Percentiles rank a stretch among this genome's conserved stretches.
These are phyloP conservation scores for Drosophila lacteicornis DNA, from an alignment of 1,140 invertebrate species.

Conservation along the genomic window DNA sequence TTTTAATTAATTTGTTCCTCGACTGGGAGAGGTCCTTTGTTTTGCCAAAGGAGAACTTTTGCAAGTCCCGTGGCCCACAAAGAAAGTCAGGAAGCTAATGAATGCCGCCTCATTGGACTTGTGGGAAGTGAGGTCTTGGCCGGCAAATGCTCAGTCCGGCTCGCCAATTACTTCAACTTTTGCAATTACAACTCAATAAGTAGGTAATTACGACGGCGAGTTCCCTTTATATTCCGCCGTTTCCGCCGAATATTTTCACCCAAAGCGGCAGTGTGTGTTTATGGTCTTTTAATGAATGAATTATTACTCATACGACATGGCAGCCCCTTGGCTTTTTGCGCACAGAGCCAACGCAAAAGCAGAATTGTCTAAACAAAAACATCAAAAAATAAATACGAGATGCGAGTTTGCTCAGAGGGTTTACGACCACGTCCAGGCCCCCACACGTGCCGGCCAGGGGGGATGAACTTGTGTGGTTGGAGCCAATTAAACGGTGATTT, in stretches of 20 bases:
- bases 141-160: slow-evolving; percentile 25
- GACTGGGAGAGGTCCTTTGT: slow-evolving; percentile 35
- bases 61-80: slow-evolving; percentile 41
- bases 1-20: slow-evolving; percentile 60
- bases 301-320: slow-evolving; percentile 57
- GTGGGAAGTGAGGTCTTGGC: slow-evolving; percentile 33
- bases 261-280: slow-evolving; percentile 19
- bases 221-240: slow-evolving; percentile 35
- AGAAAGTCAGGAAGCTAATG: slow-evolving; percentile 37
- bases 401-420: slow-evolving; percentile 30
- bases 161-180: slow-evolving; percentile 72
- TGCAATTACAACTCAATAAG: slow-evolving; percentile 81
- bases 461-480: slow-evolving; percentile 27
- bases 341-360: slow-evolving; percentile 25
- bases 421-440: slow-evolving; percentile 27
- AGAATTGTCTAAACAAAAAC: slow-evolving; percentile 52
- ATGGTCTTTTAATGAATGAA: slow-evolving; percentile 62
- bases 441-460: slow-evolving; percentile 10
- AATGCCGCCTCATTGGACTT: slow-evolving; percentile 29
- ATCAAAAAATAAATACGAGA: slow-evolving; percentile 36
- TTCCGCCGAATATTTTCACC: slow-evolving; percentile 44
- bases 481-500: slow-evolving; percentile 58
- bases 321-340: slow-evolving; percentile 29
- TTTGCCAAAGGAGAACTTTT: slow-evolving; percentile 48
- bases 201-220: slow-evolving; percentile 55